A percentile compares a stretch with the other conserved stretches of the same genome.
Conservation (phyloP, 2,113 vertebrate species). For the Illadopsis cleaveri region DNA sequence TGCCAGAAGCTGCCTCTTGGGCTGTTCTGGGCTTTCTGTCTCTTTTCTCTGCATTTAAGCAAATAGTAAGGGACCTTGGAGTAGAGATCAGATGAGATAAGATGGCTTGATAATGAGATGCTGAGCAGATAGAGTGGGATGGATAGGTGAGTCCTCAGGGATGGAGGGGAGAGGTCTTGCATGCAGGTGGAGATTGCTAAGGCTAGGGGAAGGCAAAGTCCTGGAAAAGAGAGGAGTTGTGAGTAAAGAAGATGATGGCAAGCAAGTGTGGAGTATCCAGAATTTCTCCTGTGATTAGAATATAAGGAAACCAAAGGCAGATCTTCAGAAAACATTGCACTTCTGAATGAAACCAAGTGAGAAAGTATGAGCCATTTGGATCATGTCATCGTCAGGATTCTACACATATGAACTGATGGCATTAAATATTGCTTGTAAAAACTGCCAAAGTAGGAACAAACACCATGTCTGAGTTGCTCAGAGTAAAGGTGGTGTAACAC, state of each 20-base stretch:
- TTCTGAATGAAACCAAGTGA: background rate
- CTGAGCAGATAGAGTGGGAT: background rate
- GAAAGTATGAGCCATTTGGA: background rate
- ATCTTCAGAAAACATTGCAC: background rate
- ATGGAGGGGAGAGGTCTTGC: background rate
- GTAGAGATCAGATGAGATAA: background rate
- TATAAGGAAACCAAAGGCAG: background rate
- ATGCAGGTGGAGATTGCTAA: background rate
- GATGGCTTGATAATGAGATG: background rate
- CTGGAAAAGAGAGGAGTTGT: background rate
- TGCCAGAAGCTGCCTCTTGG: background rate
- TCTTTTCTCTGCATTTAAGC: background rate
- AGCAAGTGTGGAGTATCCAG: background rate
- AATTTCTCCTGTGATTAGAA: background rate
- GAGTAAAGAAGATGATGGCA: background rate
- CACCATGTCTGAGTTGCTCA: background rate
- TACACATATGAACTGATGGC: background rate
- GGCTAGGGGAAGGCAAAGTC: background rate
- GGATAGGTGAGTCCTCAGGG: background rate
- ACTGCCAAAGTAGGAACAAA: background rate
- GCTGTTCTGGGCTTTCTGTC: background rate
- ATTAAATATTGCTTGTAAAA: background rate
- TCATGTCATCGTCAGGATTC: rapidly evolving
- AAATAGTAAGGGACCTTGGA: background rate
- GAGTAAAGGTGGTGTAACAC: background rate